Evolutionary conservation across 1,140 invertebrate genomes (phyloP).

Genomic region (Pollicipes pollicipes): DNA sequence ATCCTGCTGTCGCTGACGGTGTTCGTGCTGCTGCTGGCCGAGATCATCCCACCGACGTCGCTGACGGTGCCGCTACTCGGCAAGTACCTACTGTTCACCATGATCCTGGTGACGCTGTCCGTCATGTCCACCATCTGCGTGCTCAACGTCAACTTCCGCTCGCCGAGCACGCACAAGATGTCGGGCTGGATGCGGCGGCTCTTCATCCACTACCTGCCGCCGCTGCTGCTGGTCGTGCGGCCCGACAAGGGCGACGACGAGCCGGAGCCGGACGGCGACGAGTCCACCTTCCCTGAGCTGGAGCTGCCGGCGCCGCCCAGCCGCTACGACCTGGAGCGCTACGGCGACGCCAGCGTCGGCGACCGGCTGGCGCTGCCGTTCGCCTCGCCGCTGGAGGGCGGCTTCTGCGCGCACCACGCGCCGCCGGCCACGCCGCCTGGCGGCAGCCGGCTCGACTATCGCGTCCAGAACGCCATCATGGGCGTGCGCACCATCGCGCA

Average conservation of each 20-base stretch:
- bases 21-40: conserved; percentile 92
- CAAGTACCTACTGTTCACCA: conserved; percentile 97
- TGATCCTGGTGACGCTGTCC: conserved; percentile 95
- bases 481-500: conserved; percentile 83
- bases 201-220: conserved; percentile 38
- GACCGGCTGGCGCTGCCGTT: too few relatives aligned
- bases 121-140: conserved; percentile 96
- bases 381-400: too few relatives aligned
- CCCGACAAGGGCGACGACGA: conserved; percentile 23
- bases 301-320: conserved; percentile 17
- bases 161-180: conserved; percentile 91
- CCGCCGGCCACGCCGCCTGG: too few relatives aligned
- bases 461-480: conserved; percentile 54
- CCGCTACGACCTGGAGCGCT: conserved; percentile 17
- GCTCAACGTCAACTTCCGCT: conserved; percentile 93
- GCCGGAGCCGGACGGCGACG: conserved; percentile 13
- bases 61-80: conserved; percentile 90
- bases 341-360: conserved; percentile 8
- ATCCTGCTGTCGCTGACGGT: conserved; percentile 96
- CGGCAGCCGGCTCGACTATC: conserved; percentile 11
- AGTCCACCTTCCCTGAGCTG: conserved; percentile 11
- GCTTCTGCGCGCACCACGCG: too few relatives aligned
- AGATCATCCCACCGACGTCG: conserved; percentile 98
- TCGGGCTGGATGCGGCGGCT: conserved; percentile 71
- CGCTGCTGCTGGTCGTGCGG: conserved; percentile 53